phyloP scores from a whole-genome alignment of 2,888 invertebrate genomes.

The Pammene fasciana region DNA sequence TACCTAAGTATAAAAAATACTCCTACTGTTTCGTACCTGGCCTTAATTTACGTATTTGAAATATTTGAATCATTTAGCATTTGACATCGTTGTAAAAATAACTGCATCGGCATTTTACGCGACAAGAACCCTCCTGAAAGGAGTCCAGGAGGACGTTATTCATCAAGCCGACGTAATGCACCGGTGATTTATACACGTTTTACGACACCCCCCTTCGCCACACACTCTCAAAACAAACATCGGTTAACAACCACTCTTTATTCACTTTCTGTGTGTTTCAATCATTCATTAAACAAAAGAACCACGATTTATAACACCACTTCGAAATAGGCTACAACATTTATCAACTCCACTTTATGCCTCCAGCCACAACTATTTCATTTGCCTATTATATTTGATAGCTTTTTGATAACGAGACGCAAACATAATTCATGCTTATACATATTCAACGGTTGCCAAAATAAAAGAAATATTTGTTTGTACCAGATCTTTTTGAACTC shows the following conservation, averaged over 20 bases:
- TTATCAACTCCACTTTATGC: constrained; percentile 34
- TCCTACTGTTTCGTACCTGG: too few relatives aligned
- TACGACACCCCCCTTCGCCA: constrained; percentile 59
- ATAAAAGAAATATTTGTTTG: constrained; percentile 35
- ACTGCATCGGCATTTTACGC: constrained; percentile 8
- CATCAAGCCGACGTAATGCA: constrained; percentile 73
- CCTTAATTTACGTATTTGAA: too few relatives aligned
- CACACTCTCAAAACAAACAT: constrained; percentile 61
- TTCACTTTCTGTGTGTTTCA: constrained; percentile 38
- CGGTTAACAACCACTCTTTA: constrained; percentile 62
- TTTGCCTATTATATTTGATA: constrained; percentile 35
- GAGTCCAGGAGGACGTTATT: constrained; percentile 68
- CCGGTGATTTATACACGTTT: constrained; percentile 79
- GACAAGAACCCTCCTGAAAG: constrained; percentile 57
- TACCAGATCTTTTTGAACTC: constrained; percentile 27
- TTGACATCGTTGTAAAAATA: constrained; percentile 9
- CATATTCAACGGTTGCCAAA: constrained; percentile 36
- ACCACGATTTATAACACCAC: constrained; percentile 38
- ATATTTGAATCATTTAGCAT: constrained; percentile 4
- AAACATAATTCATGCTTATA: constrained; percentile 34
- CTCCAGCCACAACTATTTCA: constrained; percentile 35
- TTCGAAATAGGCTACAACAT: constrained; percentile 34
- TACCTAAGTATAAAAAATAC: too few relatives aligned
- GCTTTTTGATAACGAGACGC: constrained; percentile 41
- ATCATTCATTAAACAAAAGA: constrained; percentile 55